A percentile compares a stretch with the other conserved stretches of the same genome.
Evolutionary conservation across 2,888 invertebrate genomes (phyloP).

Genomic region (Drosophila maculinotata): DNA sequence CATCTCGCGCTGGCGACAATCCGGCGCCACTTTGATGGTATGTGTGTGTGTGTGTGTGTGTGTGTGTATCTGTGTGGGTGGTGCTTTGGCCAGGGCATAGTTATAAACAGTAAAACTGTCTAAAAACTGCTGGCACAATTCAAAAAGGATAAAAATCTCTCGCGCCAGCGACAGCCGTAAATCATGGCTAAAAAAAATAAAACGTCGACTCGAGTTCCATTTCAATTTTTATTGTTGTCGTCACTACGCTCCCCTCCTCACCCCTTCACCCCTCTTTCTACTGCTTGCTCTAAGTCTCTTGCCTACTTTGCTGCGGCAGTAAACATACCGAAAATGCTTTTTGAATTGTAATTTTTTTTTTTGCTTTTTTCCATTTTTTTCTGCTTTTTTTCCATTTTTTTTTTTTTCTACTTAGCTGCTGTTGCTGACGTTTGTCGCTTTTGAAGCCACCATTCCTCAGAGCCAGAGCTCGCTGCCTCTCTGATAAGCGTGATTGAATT

Average conservation of each 20-base stretch:
- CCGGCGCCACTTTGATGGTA: constrained; percentile 63
- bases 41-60: not conserved
- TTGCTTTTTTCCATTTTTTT: constrained; percentile 12
- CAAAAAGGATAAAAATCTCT: constrained; percentile 75
- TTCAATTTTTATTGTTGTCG: constrained; percentile 72
- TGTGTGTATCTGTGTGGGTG: constrained; percentile 1
- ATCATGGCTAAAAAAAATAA: constrained; percentile 51
- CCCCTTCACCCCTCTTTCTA: not conserved
- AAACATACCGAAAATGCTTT: constrained; percentile 80
- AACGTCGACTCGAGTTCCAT: constrained; percentile 59
- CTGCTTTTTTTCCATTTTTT: constrained; percentile 31
- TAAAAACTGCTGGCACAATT: constrained; percentile 68
- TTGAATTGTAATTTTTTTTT: constrained; percentile 75
- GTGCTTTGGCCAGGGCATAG: constrained; percentile 31
- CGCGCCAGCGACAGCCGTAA: constrained; percentile 61
- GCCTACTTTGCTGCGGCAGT: constrained; percentile 70
- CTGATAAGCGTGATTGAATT: constrained; percentile 76
- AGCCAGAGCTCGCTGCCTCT: constrained; percentile 33
- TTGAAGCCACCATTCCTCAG: constrained; percentile 22
- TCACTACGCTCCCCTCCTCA: constrained; percentile 17
- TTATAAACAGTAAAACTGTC: constrained; percentile 80
- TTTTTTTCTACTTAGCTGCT: constrained; percentile 36
- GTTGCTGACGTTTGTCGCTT: constrained; percentile 70
- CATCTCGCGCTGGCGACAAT: constrained; percentile 44
- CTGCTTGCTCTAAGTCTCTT: constrained; percentile 15